Conservation (phyloP, 2,888 invertebrate genomes). For the Netelia virgata region DNA sequence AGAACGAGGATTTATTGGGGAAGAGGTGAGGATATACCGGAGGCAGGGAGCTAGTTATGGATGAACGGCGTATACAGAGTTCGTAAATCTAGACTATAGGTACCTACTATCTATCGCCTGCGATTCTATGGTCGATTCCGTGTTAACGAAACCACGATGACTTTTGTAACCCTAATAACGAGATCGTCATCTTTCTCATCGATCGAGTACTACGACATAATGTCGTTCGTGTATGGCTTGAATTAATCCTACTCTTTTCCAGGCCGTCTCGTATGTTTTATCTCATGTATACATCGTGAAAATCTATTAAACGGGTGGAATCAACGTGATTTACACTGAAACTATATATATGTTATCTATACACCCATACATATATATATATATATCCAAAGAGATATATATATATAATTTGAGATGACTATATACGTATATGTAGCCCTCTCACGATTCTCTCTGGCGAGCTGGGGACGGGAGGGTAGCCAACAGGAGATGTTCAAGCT, state of each 20-base stretch:
- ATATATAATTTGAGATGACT: not conserved
- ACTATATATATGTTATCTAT: not conserved
- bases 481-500: conserved; percentile 42
- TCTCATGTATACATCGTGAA: not conserved
- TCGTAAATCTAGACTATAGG: not conserved
- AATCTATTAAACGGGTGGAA: not conserved
- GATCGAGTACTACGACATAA: not conserved
- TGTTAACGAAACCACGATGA: conserved; percentile 22
- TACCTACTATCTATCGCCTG: not conserved
- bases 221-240: not conserved
- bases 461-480: conserved; percentile 32
- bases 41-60: conserved; percentile 40
- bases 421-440: not conserved
- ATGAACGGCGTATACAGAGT: not conserved
- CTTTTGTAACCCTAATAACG: conserved; percentile 44
- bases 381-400: not conserved
- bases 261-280: not conserved
- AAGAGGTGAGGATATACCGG: conserved; percentile 19
- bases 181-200: conserved; percentile 20
- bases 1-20: conserved; percentile 44
- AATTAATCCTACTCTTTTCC: not conserved
- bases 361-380: not conserved
- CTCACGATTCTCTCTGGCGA: conserved; percentile 27
- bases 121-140: not conserved
- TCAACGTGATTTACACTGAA: not conserved